Evolutionary conservation across 2,888 invertebrate genomes (phyloP).

Genomic region (Torymus aiolomorphi): DNA sequence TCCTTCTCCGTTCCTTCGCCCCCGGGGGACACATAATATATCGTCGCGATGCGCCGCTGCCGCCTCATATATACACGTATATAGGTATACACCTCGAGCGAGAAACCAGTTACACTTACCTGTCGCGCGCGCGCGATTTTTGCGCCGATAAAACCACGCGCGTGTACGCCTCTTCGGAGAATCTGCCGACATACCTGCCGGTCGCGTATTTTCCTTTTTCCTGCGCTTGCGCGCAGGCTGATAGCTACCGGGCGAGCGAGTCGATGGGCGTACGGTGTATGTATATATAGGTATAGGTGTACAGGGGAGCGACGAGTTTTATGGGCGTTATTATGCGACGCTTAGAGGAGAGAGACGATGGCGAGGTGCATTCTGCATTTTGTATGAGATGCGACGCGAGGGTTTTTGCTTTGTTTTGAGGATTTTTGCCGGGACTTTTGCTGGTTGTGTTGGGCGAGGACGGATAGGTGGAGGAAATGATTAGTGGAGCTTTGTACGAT

Average conservation of each 20-base stretch:
- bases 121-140: conserved; percentile 30
- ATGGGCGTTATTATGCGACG: no score
- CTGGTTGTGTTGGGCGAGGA: no score
- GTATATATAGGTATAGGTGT: no score
- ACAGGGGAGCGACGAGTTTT: no score
- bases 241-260: not conserved
- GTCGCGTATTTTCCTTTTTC: conserved; percentile 19
- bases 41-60: not conserved
- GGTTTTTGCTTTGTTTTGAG: no score
- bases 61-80: not conserved
- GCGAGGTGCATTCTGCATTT: no score
- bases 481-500: no score
- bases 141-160: conserved; percentile 26
- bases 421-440: no score
- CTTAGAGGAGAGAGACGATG: no score
- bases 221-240: not conserved
- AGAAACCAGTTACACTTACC: conserved; percentile 26
- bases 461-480: no score
- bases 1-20: not conserved
- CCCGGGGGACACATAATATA: not conserved
- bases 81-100: not conserved
- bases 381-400: no score
- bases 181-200: not conserved
- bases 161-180: conserved; percentile 16
- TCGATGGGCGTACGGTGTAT: no score